Evolutionary conservation across 1,140 invertebrate genomes (phyloP).

Genomic region (Calephelis virginiensis): DNA sequence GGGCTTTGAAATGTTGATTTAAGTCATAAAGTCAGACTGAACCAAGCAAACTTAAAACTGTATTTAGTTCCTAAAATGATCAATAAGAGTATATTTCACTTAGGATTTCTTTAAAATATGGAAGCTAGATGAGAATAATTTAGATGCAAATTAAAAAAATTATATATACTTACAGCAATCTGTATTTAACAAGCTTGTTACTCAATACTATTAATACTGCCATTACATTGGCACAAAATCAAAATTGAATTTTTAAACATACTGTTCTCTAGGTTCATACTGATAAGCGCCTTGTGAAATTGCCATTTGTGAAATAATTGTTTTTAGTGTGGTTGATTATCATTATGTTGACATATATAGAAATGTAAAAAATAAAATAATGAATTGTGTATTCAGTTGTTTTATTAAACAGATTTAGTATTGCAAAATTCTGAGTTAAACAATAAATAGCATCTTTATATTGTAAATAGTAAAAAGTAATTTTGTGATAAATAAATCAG

Average conservation of each 20-base stretch:
- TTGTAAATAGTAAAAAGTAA: constrained; percentile 23
- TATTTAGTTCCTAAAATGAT: not conserved
- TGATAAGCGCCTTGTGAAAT: constrained; percentile 55
- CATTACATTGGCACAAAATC: not conserved
- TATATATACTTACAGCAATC: not conserved
- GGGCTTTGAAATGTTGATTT: no score
- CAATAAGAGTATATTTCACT: not conserved
- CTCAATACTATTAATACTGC: constrained; percentile 1
- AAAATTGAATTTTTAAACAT: not conserved
- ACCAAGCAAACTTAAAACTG: not conserved
- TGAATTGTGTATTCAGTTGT: constrained; percentile 63
- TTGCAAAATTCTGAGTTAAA: not conserved
- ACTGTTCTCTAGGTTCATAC: constrained; percentile 20
- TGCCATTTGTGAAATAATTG: constrained; percentile 65
- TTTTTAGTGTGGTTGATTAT: constrained; percentile 54
- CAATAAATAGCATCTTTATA: not conserved
- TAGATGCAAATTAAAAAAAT: not conserved
- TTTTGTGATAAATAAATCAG: constrained; percentile 21
- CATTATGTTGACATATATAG: constrained; percentile 69
- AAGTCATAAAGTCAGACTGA: no score
- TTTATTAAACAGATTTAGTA: constrained; percentile 41
- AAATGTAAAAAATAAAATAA: constrained; percentile 66
- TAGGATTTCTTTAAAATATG: not conserved
- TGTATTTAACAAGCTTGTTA: not conserved
- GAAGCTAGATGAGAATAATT: not conserved